Percentiles rank a stretch among this genome's conserved stretches.
Evolutionary conservation across 1,140 invertebrate genomes (phyloP).

Genomic region (Calliopsis andreniformis): DNA sequence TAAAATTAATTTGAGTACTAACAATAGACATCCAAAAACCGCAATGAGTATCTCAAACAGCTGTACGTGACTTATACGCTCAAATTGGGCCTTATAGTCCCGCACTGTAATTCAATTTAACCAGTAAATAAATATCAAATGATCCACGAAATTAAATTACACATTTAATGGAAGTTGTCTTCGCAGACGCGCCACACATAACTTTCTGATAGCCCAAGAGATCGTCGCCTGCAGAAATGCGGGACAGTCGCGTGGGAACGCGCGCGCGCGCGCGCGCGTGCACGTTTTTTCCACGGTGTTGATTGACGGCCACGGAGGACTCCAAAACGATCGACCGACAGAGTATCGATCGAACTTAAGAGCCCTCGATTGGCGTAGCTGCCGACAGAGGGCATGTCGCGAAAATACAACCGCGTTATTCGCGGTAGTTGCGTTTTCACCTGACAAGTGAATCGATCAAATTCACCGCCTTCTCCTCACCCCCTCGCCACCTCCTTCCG

Average conservation of each 20-base stretch:
- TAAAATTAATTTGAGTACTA: too few relatives aligned
- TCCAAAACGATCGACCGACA: conserved; percentile 53
- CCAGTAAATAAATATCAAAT: too few relatives aligned
- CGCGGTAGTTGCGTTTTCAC: conserved; percentile 39
- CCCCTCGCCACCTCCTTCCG: neutral
- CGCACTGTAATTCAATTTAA: too few relatives aligned
- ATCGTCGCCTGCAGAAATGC: too few relatives aligned
- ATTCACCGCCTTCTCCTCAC: neutral
- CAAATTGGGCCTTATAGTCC: too few relatives aligned
- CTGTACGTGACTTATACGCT: too few relatives aligned
- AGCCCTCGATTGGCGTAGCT: conserved; percentile 47
- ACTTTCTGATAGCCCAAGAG: too few relatives aligned
- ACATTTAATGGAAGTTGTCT: too few relatives aligned
- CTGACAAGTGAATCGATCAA: conserved; percentile 55
- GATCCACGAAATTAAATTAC: too few relatives aligned
- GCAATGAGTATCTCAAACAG: too few relatives aligned
- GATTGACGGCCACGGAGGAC: conserved; percentile 32
- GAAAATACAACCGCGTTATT: conserved; percentile 48
- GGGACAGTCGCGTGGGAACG: neutral
- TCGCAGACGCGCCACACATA: too few relatives aligned
- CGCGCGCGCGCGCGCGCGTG: neutral
- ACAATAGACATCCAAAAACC: too few relatives aligned
- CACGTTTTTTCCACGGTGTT: neutral
- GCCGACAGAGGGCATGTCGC: conserved; percentile 55
- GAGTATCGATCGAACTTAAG: conserved; percentile 59